Conservation (phyloP, 2,113 vertebrate species). For the Urocitellus parryii region DNA sequence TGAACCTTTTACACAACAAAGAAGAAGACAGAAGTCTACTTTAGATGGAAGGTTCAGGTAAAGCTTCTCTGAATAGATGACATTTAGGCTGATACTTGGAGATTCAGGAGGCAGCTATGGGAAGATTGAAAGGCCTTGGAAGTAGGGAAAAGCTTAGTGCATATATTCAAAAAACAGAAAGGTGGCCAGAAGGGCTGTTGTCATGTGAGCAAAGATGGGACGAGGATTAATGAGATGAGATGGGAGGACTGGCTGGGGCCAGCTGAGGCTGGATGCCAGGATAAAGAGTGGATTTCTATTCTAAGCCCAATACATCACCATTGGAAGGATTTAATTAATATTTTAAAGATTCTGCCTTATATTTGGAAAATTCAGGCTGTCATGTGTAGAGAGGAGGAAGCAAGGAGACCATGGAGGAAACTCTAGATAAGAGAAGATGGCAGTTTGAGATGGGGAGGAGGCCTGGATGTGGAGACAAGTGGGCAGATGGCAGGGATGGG, state of each 20-base stretch:
- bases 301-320: background rate
- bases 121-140: background rate
- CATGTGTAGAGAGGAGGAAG: background rate
- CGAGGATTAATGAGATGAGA: background rate
- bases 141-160: background rate
- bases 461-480: background rate
- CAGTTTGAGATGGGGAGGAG: background rate
- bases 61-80: background rate
- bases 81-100: background rate
- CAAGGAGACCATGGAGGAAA: background rate
- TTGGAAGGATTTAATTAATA: conserved; percentile 60
- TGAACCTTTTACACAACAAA: background rate
- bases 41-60: background rate
- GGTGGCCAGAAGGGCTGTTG: background rate
- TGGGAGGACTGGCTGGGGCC: background rate
- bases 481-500: background rate
- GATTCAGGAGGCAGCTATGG: background rate
- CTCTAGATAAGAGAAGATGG: background rate
- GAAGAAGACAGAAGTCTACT: background rate
- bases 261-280: accelerated
- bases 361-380: conserved; percentile 51
- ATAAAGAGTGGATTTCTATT: conserved; percentile 26
- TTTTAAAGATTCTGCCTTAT: conserved; percentile 56
- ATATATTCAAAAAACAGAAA: background rate
- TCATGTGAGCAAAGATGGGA: background rate